Conservation (phyloP, 2,797 vertebrate genomes). For the Sebastes matsubarae region DNA sequence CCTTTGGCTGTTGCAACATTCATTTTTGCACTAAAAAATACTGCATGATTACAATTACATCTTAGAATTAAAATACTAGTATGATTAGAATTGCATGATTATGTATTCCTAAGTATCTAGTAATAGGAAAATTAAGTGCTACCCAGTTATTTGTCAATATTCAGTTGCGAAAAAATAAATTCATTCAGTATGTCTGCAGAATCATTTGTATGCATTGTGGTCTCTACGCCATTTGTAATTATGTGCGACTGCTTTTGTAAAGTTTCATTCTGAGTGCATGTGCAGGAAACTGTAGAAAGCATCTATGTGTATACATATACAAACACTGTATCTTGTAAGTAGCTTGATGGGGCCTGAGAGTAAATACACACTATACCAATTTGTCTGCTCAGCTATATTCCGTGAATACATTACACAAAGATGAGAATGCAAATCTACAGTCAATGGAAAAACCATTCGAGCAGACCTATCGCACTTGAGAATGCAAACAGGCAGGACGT, state of each 20-base stretch:
- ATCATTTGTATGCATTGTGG: slow-evolving; percentile 1
- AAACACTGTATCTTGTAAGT: slow-evolving; percentile 22
- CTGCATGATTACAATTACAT: background rate
- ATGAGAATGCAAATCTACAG: slow-evolving; percentile 54
- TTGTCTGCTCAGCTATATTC: slow-evolving; percentile 55
- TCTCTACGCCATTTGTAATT: background rate
- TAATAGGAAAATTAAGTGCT: background rate
- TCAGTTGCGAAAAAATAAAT: background rate
- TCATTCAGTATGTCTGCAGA: background rate
- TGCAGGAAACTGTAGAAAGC: background rate
- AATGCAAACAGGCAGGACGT: slow-evolving; percentile 49
- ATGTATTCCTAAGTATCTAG: background rate
- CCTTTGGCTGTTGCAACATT: background rate
- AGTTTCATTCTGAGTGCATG: slow-evolving; percentile 8
- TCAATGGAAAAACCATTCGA: slow-evolving; percentile 47
- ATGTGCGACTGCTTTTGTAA: background rate
- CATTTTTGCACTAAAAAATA: background rate
- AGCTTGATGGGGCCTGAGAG: slow-evolving; percentile 20
- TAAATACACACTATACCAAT: slow-evolving; percentile 31
- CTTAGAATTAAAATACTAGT: background rate
- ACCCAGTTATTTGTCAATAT: background rate
- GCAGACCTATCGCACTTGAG: slow-evolving; percentile 46
- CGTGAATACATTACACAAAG: slow-evolving; percentile 41
- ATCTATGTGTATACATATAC: background rate
- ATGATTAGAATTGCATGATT: background rate